Evolutionary conservation across 2,797 vertebrate species (phyloP).

Genomic region (Hoplostethus mediterraneus): DNA sequence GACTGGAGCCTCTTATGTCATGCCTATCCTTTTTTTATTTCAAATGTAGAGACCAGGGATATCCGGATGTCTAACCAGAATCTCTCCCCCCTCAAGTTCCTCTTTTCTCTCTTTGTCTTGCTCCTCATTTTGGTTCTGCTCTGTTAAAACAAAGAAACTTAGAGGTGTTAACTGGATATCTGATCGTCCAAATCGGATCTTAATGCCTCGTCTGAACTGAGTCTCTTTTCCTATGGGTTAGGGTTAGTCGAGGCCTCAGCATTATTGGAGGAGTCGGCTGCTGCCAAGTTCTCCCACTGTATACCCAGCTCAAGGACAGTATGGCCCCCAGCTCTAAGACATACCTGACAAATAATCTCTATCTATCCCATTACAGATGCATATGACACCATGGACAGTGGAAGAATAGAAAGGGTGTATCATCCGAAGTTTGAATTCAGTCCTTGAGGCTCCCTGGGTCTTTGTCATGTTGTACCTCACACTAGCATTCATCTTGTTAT

Average conservation of each 20-base stretch:
- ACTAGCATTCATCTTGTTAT: neutral
- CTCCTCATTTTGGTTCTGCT: conserved; percentile 33
- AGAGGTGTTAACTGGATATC: too few species aligned
- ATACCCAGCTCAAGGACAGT: conserved; percentile 25
- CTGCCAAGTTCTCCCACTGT: conserved; percentile 43
- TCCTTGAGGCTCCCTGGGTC: neutral
- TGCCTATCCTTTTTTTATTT: conserved; percentile 31
- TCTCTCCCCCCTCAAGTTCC: conserved; percentile 36
- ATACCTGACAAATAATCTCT: conserved; percentile 1
- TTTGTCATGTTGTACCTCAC: neutral
- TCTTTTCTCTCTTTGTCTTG: conserved; percentile 32
- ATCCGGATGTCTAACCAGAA: conserved; percentile 48
- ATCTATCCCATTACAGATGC: conserved; percentile 22
- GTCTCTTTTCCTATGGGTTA: conserved; percentile 35
- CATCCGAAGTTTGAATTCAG: neutral
- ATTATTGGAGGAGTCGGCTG: conserved; percentile 30
- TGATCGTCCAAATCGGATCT: too few species aligned
- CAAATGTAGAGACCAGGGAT: conserved; percentile 32
- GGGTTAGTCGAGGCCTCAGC: conserved; percentile 39
- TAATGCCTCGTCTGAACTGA: too few species aligned
- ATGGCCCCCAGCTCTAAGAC: conserved; percentile 11
- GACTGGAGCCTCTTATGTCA: conserved; percentile 7
- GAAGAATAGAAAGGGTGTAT: neutral
- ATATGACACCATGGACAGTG: neutral
- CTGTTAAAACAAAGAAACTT: too few species aligned